phyloP scores from a whole-genome alignment of 1,140 invertebrate species.

The Pygmarrhopalites habei region DNA sequence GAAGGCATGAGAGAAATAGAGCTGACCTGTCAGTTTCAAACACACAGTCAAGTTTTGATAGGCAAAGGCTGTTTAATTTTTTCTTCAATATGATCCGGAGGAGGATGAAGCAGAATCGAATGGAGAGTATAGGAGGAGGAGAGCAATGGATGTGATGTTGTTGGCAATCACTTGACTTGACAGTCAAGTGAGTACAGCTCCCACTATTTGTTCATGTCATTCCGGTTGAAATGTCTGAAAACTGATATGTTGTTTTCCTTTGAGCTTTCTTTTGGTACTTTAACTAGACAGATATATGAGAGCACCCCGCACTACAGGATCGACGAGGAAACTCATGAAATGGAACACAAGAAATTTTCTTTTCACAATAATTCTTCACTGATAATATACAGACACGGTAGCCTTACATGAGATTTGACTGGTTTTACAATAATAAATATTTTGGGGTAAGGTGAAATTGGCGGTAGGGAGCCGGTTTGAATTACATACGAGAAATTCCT shows the following conservation, averaged over 20 bases:
- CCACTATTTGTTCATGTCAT: slow-evolving; percentile 36
- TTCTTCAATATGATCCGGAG: background rate
- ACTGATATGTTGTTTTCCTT: slow-evolving; percentile 37
- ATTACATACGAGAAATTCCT: no score
- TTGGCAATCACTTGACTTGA: slow-evolving; percentile 21
- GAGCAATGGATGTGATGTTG: background rate
- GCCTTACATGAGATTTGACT: no score
- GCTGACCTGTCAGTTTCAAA: slow-evolving; percentile 11
- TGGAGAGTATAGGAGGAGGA: background rate
- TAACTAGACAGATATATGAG: background rate
- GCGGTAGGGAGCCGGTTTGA: no score
- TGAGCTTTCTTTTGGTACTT: slow-evolving; percentile 9
- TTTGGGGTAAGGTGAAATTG: no score
- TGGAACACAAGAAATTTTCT: no score
- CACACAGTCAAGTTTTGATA: slow-evolving; percentile 10
- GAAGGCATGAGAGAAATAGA: slow-evolving; percentile 1
- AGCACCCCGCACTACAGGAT: no score
- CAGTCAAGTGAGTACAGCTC: slow-evolving; percentile 19
- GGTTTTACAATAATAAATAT: no score
- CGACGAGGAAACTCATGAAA: no score
- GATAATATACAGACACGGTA: no score
- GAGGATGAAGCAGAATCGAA: background rate
- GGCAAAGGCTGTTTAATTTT: slow-evolving; percentile 14
- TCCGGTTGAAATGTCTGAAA: slow-evolving; percentile 36
- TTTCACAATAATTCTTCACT: no score